Conservation (phyloP, 2,888 invertebrate species). For the Cordilura impudica region DNA sequence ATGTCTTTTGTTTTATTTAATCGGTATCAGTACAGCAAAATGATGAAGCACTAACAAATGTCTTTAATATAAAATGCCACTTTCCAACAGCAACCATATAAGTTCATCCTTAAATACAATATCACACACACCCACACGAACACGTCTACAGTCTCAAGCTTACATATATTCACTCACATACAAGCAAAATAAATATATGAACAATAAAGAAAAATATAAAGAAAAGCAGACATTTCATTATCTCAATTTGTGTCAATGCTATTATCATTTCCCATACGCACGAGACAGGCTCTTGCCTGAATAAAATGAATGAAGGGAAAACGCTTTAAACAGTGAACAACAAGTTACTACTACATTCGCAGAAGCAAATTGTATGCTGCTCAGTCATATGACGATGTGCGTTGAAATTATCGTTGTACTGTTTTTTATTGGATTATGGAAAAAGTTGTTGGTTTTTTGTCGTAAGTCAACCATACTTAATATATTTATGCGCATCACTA, state of each 20-base stretch:
- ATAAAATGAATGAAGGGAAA: background rate
- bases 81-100: conserved; percentile 31
- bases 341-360: no score
- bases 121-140: background rate
- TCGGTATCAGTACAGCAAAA: background rate
- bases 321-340: conserved; percentile 37
- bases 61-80: conserved; percentile 2
- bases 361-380: background rate
- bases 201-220: background rate
- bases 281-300: background rate
- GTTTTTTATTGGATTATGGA: no score
- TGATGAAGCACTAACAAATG: background rate
- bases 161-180: background rate
- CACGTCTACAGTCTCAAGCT: background rate
- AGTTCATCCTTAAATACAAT: conserved; percentile 19
- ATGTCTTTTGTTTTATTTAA: conserved; percentile 24
- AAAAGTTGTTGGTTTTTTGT: no score
- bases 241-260: conserved; percentile 51
- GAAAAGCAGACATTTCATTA: conserved; percentile 49
- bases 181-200: background rate
- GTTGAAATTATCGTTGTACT: background rate
- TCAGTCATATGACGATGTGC: background rate
- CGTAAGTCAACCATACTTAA: no score
- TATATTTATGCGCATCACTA: no score
- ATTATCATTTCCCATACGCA: conserved; percentile 31